A percentile compares a stretch with the other conserved stretches of the same genome.
Conservation (phyloP, 2,797 vertebrate genomes). For the Perdix hodgsoniae region DNA sequence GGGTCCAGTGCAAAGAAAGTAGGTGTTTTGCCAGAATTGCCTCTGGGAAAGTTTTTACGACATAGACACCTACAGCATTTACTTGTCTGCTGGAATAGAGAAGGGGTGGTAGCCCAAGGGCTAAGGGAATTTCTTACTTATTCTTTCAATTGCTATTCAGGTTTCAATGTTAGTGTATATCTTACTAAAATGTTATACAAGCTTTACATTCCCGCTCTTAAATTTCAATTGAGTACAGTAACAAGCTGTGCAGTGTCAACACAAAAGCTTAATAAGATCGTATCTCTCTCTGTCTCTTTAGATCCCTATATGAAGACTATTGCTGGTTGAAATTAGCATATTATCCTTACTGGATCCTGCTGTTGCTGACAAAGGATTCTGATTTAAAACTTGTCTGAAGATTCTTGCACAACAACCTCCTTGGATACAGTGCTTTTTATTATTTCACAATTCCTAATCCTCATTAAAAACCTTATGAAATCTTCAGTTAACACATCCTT, state of each 20-base stretch:
- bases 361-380: conserved; percentile 56
- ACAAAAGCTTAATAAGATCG: conserved; percentile 53
- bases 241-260: conserved; percentile 63
- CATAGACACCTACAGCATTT: conserved; percentile 28
- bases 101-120: conserved; percentile 58
- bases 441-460: conserved; percentile 34
- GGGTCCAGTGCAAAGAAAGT: not conserved
- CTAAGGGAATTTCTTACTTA: conserved; percentile 35
- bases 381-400: conserved; percentile 44
- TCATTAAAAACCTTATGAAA: conserved; percentile 22
- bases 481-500: conserved; percentile 16
- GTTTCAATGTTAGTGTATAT: conserved; percentile 19
- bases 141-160: not conserved
- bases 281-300: conserved; percentile 42
- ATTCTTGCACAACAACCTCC: conserved; percentile 16
- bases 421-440: conserved; percentile 1
- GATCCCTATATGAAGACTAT: conserved; percentile 36
- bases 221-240: conserved; percentile 31
- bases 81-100: conserved; percentile 32
- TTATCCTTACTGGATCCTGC: conserved; percentile 46
- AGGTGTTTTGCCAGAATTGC: conserved; percentile 51
- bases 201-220: conserved; percentile 26
- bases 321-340: conserved; percentile 45
- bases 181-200: conserved; percentile 51
- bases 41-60: conserved; percentile 52